Base-by-base conservation (phyloP, 1,140 invertebrate genomes). In the Phortica variegata region DNA sequence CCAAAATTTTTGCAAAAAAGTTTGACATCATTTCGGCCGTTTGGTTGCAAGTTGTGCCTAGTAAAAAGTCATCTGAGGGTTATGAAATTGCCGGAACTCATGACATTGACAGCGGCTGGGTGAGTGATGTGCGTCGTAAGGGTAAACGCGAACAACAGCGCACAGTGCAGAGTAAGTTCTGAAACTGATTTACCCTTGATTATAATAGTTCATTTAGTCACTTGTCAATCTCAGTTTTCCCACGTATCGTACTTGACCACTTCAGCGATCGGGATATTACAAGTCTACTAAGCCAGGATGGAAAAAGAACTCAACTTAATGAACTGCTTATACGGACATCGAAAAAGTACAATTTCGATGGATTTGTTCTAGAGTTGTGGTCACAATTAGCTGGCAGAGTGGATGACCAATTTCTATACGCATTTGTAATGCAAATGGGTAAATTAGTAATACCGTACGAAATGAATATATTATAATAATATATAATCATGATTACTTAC, bases 11-110 rank as follows among this genome's bases (percentile, higher is more conserved):
- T 80, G 86, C 85, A 31, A 82, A 85, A 23, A 98, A 97, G 77
- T 93, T 97, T 61, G 87, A 87, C 40, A 87, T 90, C 56, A 83
- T 97, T 3, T 95, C 93, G 10, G 95, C 95, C 3, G 93, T 97
- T 0, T 98, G 95, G 95, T 79, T 98, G 6, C 90, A 95, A 79
- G 75, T 96, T 15, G 45, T 71, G 83, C 83, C 61, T 72, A 83
- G 32, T 19, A n/a, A n/a, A 0, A 85, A 79, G 49, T 81, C 75
- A 58, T 79, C 74, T 29, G 80, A 81, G 43, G 79, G 79, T 10
- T 88, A 87, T 65, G 80, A 83, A 43, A 76, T 91, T 32, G 81
- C 83, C 1, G 87, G 87, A 9, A 80, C 83, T 3, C 87, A 91
- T 75, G 88, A 91, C 78, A 81, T 92, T 47, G 90, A 95, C 69